These are phyloP conservation scores for Misgurnus anguillicaudatus DNA, from an alignment of 2,113 vertebrate genomes.

Conservation along the genomic window DNA sequence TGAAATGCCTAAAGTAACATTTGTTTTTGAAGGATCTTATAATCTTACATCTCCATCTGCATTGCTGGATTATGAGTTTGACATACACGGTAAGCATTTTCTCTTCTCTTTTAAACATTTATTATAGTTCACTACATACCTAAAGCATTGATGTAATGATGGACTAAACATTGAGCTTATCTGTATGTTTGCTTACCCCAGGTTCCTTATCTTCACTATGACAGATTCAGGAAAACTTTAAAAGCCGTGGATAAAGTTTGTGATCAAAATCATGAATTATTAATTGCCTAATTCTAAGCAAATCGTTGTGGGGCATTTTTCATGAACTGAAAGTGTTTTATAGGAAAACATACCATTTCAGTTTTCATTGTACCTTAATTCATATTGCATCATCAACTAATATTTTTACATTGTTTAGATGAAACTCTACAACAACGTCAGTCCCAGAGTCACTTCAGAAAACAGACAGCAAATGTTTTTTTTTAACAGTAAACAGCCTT, in stretches of 20 bases:
- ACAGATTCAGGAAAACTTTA: too few relatives aligned
- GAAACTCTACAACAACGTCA: too few relatives aligned
- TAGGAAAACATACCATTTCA: not conserved
- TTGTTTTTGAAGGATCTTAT: constrained; percentile 77
- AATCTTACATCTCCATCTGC: constrained; percentile 73
- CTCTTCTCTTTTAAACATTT: not conserved
- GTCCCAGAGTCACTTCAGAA: too few relatives aligned
- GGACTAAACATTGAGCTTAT: not conserved
- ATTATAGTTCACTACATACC: not conserved
- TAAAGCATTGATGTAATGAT: not conserved
- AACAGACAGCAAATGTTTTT: too few relatives aligned
- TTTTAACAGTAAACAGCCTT: too few relatives aligned
- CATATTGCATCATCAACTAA: too few relatives aligned
- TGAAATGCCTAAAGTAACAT: constrained; percentile 66
- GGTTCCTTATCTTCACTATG: not conserved
- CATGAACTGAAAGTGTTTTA: not conserved
- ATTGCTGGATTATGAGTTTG: constrained; percentile 80
- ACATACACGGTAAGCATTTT: not conserved
- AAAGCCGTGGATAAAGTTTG: not conserved
- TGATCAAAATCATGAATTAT: not conserved
- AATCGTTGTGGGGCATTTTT: not conserved
- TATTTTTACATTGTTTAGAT: too few relatives aligned
- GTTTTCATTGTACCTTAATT: not conserved
- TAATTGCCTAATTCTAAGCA: not conserved
- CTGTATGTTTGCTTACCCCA: not conserved